These are phyloP conservation scores for Stegophylla sp. DNA, from an alignment of 2,888 invertebrate genomes.

Conservation along the genomic window DNA sequence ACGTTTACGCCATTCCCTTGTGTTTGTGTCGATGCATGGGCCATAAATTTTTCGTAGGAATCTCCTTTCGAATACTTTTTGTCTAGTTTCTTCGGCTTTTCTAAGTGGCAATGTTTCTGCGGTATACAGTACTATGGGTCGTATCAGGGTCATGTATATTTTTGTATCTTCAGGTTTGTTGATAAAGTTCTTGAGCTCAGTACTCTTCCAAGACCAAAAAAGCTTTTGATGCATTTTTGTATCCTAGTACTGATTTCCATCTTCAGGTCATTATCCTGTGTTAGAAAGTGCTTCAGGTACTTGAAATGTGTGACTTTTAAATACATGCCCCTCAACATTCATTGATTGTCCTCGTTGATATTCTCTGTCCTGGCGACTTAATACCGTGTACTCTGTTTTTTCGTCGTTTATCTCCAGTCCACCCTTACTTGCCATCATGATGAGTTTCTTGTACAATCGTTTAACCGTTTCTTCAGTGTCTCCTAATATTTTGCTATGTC, in stretches of 20 bases:
- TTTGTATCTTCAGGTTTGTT: slow-evolving; percentile 19
- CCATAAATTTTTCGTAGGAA: too few relatives aligned
- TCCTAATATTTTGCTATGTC: slow-evolving; percentile 18
- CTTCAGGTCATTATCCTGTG: slow-evolving; percentile 21
- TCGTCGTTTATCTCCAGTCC: slow-evolving; percentile 30
- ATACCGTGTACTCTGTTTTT: slow-evolving; percentile 28
- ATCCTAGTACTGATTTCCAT: slow-evolving; percentile 19
- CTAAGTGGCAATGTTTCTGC: slow-evolving; percentile 4
- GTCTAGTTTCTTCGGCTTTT: slow-evolving; percentile 23
- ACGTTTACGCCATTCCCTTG: too few relatives aligned
- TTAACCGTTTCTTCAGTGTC: slow-evolving; percentile 30
- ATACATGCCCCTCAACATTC: slow-evolving; percentile 20
- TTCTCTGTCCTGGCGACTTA: not conserved
- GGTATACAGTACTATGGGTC: slow-evolving; percentile 35
- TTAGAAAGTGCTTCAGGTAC: slow-evolving; percentile 24
- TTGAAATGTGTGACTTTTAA: slow-evolving; percentile 31
- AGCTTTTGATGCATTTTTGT: slow-evolving; percentile 7
- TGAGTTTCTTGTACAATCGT: slow-evolving; percentile 24
- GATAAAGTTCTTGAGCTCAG: slow-evolving; percentile 8
- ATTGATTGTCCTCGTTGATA: slow-evolving; percentile 32
- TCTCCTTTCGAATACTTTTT: slow-evolving; percentile 1
- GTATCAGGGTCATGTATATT: slow-evolving; percentile 36
- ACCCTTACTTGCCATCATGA: slow-evolving; percentile 25
- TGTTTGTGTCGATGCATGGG: too few relatives aligned
- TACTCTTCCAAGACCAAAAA: slow-evolving; percentile 43